Percentiles rank a stretch among this genome's conserved stretches.
These are phyloP conservation scores for Ornithorhynchus anatinus DNA, from an alignment of 2,113 vertebrate species.

Conservation along the genomic window DNA sequence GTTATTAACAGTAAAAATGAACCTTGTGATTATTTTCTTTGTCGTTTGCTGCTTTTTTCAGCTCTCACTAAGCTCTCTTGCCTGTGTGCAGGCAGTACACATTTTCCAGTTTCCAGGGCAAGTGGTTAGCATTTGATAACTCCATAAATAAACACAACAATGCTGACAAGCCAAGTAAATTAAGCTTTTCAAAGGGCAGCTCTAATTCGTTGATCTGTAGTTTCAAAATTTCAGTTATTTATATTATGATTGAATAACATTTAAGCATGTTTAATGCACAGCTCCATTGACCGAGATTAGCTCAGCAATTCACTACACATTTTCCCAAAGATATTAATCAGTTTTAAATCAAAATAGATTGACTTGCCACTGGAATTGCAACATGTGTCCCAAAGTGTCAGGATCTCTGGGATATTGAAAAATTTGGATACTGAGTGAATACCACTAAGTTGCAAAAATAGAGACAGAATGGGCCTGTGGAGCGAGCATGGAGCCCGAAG, in stretches of 20 bases:
- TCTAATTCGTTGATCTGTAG: constrained; percentile 25
- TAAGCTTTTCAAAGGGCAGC: not conserved
- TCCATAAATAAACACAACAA: not conserved
- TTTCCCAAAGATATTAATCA: constrained; percentile 43
- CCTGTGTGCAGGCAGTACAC: not conserved
- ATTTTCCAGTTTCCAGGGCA: not conserved
- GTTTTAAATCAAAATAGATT: constrained; percentile 26
- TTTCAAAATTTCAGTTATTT: constrained; percentile 14
- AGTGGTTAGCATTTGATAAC: not conserved
- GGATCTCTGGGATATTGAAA: constrained; percentile 34
- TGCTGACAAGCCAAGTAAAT: not conserved
- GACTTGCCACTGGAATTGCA: constrained; percentile 22
- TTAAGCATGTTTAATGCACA: constrained; percentile 17
- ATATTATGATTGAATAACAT: constrained; percentile 19
- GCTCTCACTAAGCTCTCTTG: constrained; percentile 3
- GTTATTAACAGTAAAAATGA: not conserved
- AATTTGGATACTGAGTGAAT: not conserved
- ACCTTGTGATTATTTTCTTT: constrained; percentile 14
- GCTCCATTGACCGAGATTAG: constrained; percentile 43
- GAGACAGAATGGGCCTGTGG: not conserved
- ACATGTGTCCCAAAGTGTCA: constrained; percentile 18
- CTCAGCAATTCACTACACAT: not conserved
- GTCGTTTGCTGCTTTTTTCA: not conserved
- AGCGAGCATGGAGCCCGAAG: not conserved
- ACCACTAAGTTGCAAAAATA: constrained; percentile 1